Conservation (phyloP, 2,113 vertebrate genomes). For the Capricornis sumatraensis region DNA sequence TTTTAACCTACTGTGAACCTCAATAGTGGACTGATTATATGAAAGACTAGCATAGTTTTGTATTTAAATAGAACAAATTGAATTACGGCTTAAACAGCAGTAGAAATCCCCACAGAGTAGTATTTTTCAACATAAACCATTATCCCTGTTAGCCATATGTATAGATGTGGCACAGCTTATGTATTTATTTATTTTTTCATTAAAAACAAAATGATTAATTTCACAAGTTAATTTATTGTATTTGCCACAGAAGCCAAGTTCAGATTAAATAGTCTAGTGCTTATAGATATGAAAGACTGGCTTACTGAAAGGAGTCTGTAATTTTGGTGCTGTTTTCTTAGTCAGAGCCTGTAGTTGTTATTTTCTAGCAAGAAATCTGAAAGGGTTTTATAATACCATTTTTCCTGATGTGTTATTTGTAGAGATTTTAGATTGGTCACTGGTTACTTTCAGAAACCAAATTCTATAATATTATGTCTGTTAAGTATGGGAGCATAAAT, state of each 20-base stretch:
- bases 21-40: constrained; percentile 51
- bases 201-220: constrained; percentile 86
- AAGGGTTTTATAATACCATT: not conserved
- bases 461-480: not conserved
- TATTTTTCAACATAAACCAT: constrained; percentile 80
- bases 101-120: constrained; percentile 75
- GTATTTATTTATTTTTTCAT: constrained; percentile 83
- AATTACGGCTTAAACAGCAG: constrained; percentile 75
- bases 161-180: constrained; percentile 74
- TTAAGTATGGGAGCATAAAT: not conserved
- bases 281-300: constrained; percentile 75
- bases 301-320: constrained; percentile 76
- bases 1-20: constrained; percentile 40
- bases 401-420: constrained; percentile 29
- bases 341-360: not conserved
- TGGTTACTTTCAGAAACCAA: not conserved
- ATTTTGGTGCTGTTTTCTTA: constrained; percentile 71
- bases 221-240: constrained; percentile 83
- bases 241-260: constrained; percentile 73
- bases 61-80: constrained; percentile 81
- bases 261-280: constrained; percentile 81
- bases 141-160: constrained; percentile 78
- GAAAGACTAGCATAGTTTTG: constrained; percentile 75
- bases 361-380: constrained; percentile 41
- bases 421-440: not conserved